Evolutionary conservation across 1,140 invertebrate species (phyloP).

Genomic region (Dreissena polymorpha): DNA sequence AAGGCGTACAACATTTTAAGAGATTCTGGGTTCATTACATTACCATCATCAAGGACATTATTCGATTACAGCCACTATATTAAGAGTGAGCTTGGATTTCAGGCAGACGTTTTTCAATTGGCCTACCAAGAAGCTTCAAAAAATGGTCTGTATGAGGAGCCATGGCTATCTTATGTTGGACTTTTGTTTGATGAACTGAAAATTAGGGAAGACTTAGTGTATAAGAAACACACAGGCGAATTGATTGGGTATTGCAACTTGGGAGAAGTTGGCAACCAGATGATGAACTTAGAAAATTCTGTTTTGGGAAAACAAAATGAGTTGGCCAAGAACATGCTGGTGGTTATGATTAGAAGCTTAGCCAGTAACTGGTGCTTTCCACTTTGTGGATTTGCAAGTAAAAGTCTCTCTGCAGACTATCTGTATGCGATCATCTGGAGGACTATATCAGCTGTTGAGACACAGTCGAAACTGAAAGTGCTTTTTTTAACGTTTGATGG

Average conservation of each 20-base stretch:
- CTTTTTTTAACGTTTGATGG: constrained; percentile 56
- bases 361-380: constrained; percentile 38
- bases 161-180: constrained; percentile 34
- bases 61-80: constrained; percentile 61
- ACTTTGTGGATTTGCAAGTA: constrained; percentile 42
- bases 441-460: constrained; percentile 38
- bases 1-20: constrained; percentile 54
- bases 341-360: constrained; percentile 55
- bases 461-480: constrained; percentile 37
- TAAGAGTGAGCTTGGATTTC: constrained; percentile 44
- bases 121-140: constrained; percentile 45
- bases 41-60: constrained; percentile 53
- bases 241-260: constrained; percentile 54
- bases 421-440: constrained; percentile 57
- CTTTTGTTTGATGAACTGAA: constrained; percentile 61
- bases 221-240: constrained; percentile 58
- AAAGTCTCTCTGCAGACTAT: constrained; percentile 49
- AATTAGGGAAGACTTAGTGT: constrained; percentile 55
- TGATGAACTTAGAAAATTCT: constrained; percentile 39
- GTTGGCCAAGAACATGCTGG: constrained; percentile 53
- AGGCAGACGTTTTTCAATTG: constrained; percentile 46
- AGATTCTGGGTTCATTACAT: constrained; percentile 50
- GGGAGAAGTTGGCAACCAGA: constrained; percentile 41
- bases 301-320: background rate
- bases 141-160: background rate